Evolutionary conservation across 2,113 vertebrate species (phyloP).

Genomic region (Catharus fuscescens): DNA sequence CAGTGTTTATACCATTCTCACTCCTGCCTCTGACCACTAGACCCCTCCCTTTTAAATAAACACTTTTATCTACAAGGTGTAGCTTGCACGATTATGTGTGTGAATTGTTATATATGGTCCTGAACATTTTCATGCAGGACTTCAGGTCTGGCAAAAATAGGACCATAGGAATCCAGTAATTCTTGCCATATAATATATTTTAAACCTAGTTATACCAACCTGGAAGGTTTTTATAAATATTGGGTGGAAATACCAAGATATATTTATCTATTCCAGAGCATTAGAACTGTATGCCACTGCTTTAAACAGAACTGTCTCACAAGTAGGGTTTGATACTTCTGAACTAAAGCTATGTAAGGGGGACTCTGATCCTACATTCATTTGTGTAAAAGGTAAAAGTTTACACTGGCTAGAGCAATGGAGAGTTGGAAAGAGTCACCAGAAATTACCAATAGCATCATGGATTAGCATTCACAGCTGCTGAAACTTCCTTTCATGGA

Average conservation of each 20-base stretch:
- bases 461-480: background rate
- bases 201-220: background rate
- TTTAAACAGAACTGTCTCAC: background rate
- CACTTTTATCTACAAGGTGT: background rate
- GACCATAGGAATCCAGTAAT: background rate
- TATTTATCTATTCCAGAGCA: background rate
- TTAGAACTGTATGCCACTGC: background rate
- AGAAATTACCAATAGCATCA: background rate
- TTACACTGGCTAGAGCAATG: background rate
- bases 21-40: background rate
- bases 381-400: background rate
- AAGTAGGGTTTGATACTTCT: fast-evolving
- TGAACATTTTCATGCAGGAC: background rate
- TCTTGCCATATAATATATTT: background rate
- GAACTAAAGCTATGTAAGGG: background rate
- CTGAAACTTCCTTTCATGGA: background rate
- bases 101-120: background rate
- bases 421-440: background rate
- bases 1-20: background rate
- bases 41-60: background rate
- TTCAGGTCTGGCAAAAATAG: background rate
- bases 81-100: fast-evolving
- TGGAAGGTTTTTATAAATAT: background rate
- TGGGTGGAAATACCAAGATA: background rate
- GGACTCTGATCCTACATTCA: too few relatives aligned